Evolutionary conservation across 2,797 vertebrate genomes (phyloP).

Genomic region (Mus minutoides): DNA sequence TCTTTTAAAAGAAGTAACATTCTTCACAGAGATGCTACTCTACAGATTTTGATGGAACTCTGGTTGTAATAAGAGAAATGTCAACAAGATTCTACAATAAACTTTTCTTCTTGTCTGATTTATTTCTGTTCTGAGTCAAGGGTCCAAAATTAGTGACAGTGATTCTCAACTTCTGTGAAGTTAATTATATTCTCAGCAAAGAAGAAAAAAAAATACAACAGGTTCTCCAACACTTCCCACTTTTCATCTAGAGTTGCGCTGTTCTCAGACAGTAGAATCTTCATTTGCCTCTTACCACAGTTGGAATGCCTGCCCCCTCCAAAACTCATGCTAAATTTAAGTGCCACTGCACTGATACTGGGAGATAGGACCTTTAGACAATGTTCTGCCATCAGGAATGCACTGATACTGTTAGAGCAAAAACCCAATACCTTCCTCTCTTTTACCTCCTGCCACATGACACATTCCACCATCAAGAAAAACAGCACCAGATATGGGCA

Average conservation of each 20-base stretch:
- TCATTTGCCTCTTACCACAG: neutral
- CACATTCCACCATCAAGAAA: neutral
- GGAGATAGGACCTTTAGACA: neutral
- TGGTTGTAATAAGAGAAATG: slow-evolving; percentile 25
- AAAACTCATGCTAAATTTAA: neutral
- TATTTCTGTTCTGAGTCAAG: slow-evolving; percentile 23
- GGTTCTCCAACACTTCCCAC: neutral
- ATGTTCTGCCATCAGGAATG: neutral
- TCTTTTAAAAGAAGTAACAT: slow-evolving; percentile 18
- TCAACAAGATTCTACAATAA: slow-evolving; percentile 34
- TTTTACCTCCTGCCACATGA: neutral
- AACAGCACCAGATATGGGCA: neutral
- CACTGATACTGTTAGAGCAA: neutral
- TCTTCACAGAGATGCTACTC: neutral
- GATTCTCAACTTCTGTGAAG: slow-evolving; percentile 25
- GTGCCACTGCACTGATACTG: neutral
- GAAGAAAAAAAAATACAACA: slow-evolving; percentile 3
- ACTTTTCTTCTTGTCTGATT: slow-evolving; percentile 17
- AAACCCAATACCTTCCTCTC: neutral
- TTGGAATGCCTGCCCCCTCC: neutral
- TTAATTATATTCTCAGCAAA: slow-evolving; percentile 58
- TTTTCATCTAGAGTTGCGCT: neutral
- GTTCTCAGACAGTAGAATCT: neutral
- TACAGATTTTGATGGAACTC: slow-evolving; percentile 21
- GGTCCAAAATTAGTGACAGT: slow-evolving; percentile 50